Conservation (phyloP, 2,113 vertebrate genomes). For the Pomatorhinus ruficollis region DNA sequence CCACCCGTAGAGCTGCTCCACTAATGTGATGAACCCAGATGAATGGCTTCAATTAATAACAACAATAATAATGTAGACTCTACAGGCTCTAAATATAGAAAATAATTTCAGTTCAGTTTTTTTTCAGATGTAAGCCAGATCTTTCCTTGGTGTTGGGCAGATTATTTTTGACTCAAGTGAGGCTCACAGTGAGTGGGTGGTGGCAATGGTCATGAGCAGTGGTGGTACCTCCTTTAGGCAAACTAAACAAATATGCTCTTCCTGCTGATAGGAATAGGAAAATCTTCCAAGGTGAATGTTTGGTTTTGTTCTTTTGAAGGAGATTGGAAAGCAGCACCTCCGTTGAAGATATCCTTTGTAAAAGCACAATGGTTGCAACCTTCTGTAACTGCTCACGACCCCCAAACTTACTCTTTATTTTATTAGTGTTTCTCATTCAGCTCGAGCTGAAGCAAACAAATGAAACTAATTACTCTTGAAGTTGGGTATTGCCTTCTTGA, state of each 20-base stretch:
- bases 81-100: conserved; percentile 34
- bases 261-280: neutral
- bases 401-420: conserved; percentile 72
- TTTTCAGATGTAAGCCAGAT: neutral
- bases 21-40: conserved; percentile 51
- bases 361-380: conserved; percentile 63
- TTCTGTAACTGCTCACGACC: conserved; percentile 49
- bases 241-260: neutral
- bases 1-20: conserved; percentile 25
- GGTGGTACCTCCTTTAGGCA: neutral
- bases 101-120: neutral
- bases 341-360: conserved; percentile 14
- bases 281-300: neutral
- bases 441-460: conserved; percentile 78
- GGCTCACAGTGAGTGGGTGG: neutral
- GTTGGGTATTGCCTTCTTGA: conserved; percentile 77
- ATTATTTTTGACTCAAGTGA: neutral
- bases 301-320: neutral
- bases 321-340: neutral
- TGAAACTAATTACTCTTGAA: conserved; percentile 80
- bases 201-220: neutral
- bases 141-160: neutral
- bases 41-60: conserved; percentile 55
- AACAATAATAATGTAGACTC: conserved; percentile 36
- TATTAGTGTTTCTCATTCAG: conserved; percentile 68